These are phyloP conservation scores for Hoplias malabaricus DNA, from an alignment of 2,113 vertebrate species.

Conservation along the genomic window DNA sequence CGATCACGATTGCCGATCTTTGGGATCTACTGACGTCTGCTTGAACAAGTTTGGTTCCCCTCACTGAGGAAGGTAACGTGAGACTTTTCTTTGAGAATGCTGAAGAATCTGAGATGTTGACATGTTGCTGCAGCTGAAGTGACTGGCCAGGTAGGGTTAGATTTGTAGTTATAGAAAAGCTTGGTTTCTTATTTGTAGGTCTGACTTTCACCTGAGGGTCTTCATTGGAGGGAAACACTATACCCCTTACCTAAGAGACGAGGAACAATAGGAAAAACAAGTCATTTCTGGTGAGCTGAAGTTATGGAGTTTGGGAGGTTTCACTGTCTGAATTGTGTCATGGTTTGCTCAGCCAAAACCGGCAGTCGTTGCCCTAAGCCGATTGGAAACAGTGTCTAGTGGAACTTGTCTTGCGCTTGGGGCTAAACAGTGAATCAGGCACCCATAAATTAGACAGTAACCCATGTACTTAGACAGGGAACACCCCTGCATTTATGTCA, in stretches of 20 bases:
- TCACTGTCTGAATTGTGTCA: constrained; percentile 3
- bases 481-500: constrained; percentile 29
- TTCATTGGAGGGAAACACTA: constrained; percentile 52
- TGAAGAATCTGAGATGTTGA: background rate
- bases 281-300: background rate
- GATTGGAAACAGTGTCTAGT: background rate
- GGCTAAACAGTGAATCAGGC: constrained; percentile 39
- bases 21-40: constrained; percentile 27
- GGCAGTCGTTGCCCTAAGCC: background rate
- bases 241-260: constrained; percentile 48
- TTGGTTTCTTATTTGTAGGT: constrained; percentile 35
- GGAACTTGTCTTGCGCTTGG: background rate
- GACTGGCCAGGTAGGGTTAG: background rate
- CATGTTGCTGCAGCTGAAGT: background rate
- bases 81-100: background rate
- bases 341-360: background rate
- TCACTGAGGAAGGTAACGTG: constrained; percentile 44
- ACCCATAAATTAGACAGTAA: constrained; percentile 33
- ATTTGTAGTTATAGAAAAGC: background rate
- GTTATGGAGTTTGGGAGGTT: background rate
- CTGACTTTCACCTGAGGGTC: constrained; percentile 50
- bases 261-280: background rate
- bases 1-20: background rate
- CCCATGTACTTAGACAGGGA: constrained; percentile 26
- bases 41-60: constrained; percentile 1